phyloP scores from a whole-genome alignment of 2,113 vertebrate species.

The Leucosticte australis region DNA sequence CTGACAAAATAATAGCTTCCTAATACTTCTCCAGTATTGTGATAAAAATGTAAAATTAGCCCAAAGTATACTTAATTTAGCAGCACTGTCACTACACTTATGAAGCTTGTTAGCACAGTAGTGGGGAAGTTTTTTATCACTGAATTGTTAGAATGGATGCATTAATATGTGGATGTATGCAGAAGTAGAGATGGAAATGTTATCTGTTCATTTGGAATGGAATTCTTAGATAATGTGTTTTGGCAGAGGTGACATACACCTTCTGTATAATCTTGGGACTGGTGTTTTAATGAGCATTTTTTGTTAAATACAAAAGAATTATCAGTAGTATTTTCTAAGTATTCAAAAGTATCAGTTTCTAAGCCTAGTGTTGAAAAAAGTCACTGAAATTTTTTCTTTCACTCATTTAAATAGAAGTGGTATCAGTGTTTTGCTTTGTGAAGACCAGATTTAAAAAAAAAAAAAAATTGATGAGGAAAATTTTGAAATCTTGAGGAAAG shows the following conservation, averaged over 20 bases:
- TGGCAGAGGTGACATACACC: background rate
- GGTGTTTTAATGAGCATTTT: background rate
- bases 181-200: background rate
- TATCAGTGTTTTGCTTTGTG: background rate
- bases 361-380: background rate
- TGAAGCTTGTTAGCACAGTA: conserved; percentile 47
- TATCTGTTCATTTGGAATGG: background rate
- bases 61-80: conserved; percentile 75
- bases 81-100: conserved; percentile 57
- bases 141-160: background rate
- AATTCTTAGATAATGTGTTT: background rate
- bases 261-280: background rate
- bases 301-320: background rate
- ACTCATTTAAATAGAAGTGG: background rate
- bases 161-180: background rate
- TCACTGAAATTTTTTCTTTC: background rate
- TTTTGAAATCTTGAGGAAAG: background rate
- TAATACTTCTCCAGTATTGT: conserved; percentile 74
- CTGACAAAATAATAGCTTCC: conserved; percentile 84
- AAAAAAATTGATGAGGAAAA: background rate
- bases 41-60: conserved; percentile 79
- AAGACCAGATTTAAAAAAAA: background rate
- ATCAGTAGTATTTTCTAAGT: no score
- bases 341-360: background rate
- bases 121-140: background rate